Conservation (phyloP, 2,888 invertebrate species). For the Slavum lentiscoides region DNA sequence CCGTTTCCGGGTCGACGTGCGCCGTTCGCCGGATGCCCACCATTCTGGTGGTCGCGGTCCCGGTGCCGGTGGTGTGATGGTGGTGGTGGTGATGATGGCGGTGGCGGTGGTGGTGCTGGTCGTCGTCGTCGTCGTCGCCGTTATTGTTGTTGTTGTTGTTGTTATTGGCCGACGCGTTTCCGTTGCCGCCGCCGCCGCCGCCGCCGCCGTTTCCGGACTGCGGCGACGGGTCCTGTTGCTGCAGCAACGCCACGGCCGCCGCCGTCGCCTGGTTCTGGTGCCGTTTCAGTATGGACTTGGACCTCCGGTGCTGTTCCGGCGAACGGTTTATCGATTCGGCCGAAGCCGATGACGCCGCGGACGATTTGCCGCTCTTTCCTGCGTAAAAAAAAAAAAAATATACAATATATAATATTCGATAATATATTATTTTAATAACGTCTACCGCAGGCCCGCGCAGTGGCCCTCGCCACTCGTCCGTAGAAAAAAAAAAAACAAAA, state of each 20-base stretch:
- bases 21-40: conserved; percentile 59
- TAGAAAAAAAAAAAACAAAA: no score
- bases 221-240: conserved; percentile 18
- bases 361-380: conserved; percentile 65
- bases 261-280: conserved; percentile 62
- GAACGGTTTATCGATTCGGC: conserved; percentile 72
- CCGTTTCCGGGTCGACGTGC: conserved; percentile 72
- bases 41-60: conserved; percentile 54
- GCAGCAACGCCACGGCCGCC: background rate
- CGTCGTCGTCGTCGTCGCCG: no score
- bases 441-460: no score
- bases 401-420: no score
- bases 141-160: no score
- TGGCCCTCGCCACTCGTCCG: no score
- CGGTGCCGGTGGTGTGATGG: conserved; percentile 56
- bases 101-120: conserved; percentile 17
- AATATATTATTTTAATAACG: no score
- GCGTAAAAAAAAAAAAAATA: conserved; percentile 50
- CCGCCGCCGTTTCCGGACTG: conserved; percentile 59
- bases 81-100: conserved; percentile 10
- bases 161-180: no score
- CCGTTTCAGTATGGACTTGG: conserved; percentile 78
- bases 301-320: conserved; percentile 69
- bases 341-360: conserved; percentile 66
- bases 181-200: background rate